These are phyloP conservation scores for Neoniphon sammara DNA, from an alignment of 2,797 vertebrate genomes.

Conservation along the genomic window DNA sequence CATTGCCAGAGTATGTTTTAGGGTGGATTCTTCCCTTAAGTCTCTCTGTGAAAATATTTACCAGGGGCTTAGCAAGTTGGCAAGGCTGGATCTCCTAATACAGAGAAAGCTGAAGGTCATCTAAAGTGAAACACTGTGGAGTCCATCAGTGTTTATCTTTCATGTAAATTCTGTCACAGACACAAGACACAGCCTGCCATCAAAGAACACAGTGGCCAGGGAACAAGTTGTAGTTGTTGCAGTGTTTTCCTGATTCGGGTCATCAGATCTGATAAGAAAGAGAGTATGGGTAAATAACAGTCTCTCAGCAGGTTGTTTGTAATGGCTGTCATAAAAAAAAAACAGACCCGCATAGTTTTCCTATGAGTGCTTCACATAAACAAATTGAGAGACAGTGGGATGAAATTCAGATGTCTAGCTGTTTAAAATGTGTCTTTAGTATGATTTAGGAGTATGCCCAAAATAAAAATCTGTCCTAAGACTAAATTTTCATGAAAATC, in stretches of 20 bases:
- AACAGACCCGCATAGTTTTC: too few species aligned
- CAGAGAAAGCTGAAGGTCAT: constrained; percentile 5
- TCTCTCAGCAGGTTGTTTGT: too few species aligned
- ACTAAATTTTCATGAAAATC: too few species aligned
- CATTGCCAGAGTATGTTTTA: too few species aligned
- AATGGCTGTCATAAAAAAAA: too few species aligned
- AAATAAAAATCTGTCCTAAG: too few species aligned
- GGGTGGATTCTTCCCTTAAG: background rate
- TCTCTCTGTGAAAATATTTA: background rate
- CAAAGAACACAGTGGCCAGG: background rate
- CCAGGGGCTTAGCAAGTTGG: background rate
- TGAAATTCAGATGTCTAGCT: too few species aligned
- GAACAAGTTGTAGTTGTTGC: too few species aligned
- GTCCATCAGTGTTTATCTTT: background rate
- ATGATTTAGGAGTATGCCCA: too few species aligned
- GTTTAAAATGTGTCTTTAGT: too few species aligned
- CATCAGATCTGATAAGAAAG: constrained; percentile 3
- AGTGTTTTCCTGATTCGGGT: background rate
- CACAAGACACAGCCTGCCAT: background rate
- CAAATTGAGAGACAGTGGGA: too few species aligned
- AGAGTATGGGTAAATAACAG: constrained; percentile 10
- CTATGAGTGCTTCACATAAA: too few species aligned
- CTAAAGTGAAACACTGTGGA: background rate
- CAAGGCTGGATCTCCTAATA: background rate
- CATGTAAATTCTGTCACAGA: background rate